Conservation (phyloP, 2,113 vertebrate species). For the Chionodraco myersi region DNA sequence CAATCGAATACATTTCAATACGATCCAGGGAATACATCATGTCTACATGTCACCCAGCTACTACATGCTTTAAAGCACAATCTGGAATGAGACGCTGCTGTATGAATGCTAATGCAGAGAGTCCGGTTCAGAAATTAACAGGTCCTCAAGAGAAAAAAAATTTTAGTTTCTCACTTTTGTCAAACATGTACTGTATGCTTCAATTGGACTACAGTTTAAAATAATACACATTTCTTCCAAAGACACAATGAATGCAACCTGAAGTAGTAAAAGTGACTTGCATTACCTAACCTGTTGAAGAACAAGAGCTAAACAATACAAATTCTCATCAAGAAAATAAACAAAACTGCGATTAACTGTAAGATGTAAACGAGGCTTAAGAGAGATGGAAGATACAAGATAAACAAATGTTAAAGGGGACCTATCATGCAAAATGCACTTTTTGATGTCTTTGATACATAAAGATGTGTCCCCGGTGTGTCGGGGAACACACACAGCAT, state of each 20-base stretch:
- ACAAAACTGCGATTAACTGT: too few species aligned
- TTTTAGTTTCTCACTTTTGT: not conserved
- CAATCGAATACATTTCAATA: too few species aligned
- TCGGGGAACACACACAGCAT: too few species aligned
- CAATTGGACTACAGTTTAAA: not conserved
- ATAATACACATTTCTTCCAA: not conserved
- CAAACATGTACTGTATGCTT: not conserved
- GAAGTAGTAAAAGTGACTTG: not conserved
- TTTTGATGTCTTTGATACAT: too few species aligned
- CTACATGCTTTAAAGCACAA: not conserved
- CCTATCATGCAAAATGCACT: too few species aligned
- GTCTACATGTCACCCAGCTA: conserved; percentile 31
- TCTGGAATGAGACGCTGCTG: not conserved
- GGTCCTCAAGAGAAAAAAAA: not conserved
- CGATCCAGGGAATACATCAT: not conserved
- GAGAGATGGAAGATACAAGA: too few species aligned
- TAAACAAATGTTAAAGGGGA: too few species aligned
- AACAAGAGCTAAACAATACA: too few species aligned
- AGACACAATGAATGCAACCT: not conserved
- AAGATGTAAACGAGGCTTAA: too few species aligned
- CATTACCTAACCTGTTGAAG: not conserved
- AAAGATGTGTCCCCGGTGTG: too few species aligned
- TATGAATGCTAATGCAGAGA: not conserved
- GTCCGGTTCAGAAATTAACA: conserved; percentile 1
- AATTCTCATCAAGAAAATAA: too few species aligned